These are phyloP conservation scores for Danio aesculapii DNA, from an alignment of 2,797 vertebrate genomes.

Conservation along the genomic window DNA sequence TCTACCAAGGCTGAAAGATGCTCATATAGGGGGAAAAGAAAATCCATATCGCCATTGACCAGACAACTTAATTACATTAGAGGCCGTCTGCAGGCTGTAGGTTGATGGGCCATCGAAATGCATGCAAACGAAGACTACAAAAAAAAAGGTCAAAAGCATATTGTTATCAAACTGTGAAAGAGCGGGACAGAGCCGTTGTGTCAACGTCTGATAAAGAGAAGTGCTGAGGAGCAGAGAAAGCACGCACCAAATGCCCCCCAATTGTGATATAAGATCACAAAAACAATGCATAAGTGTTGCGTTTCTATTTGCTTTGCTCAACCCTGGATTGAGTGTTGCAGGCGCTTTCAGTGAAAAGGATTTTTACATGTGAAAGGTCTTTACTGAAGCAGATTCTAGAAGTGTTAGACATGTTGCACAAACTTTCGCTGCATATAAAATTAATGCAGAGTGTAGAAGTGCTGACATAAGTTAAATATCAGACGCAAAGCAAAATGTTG, in stretches of 20 bases:
- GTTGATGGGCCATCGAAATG: conserved; percentile 71
- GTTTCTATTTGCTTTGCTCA: neutral
- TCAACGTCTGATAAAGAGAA: conserved; percentile 61
- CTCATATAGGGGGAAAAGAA: conserved; percentile 60
- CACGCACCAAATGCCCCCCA: conserved; percentile 5
- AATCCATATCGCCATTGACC: conserved; percentile 73
- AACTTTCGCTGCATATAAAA: no score
- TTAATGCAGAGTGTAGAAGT: no score
- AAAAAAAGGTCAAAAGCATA: conserved; percentile 76
- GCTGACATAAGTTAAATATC: no score
- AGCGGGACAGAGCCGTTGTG: conserved; percentile 52
- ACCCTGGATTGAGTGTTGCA: neutral
- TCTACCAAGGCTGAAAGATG: conserved; percentile 65
- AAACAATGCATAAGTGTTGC: conserved; percentile 24
- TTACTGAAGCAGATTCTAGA: neutral
- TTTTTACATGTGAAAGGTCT: neutral
- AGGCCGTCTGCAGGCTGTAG: conserved; percentile 71
- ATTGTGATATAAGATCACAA: conserved; percentile 37
- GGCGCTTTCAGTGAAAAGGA: neutral
- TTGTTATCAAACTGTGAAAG: conserved; percentile 62
- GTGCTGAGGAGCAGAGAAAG: conserved; percentile 20
- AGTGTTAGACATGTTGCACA: no score
- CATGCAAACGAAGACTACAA: conserved; percentile 67
- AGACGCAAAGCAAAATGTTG: no score
- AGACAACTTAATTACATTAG: conserved; percentile 83